A percentile compares a stretch with the other conserved stretches of the same genome.
phyloP scores from a whole-genome alignment of 2,888 invertebrate genomes.

The Eristalis tenax region DNA sequence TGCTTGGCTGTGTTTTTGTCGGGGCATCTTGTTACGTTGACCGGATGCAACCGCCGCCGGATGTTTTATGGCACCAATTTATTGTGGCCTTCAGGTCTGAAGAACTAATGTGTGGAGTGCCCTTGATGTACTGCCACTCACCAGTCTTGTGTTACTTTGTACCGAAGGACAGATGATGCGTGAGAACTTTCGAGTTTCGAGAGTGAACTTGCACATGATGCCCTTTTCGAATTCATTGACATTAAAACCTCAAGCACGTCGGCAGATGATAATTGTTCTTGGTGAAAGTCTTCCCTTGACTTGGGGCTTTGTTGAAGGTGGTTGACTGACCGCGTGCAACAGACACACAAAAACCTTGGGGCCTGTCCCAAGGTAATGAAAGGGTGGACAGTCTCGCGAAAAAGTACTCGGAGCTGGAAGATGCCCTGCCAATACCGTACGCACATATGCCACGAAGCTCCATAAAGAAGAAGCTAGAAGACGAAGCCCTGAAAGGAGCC shows the following conservation, averaged over 20 bases:
- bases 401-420: no score
- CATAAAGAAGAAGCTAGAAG: no score
- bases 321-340: no score
- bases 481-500: no score
- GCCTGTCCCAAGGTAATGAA: no score
- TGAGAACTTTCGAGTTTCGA: background rate
- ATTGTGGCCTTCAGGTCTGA: slow-evolving; percentile 14
- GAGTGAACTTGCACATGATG: background rate
- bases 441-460: no score
- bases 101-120: slow-evolving; percentile 10
- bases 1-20: slow-evolving; percentile 5
- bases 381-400: no score
- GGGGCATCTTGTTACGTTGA: slow-evolving; percentile 7
- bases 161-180: slow-evolving; percentile 3
- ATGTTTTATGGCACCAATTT: slow-evolving; percentile 23
- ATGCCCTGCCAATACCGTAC: no score
- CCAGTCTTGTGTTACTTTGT: background rate
- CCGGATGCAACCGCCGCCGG: slow-evolving; percentile 8
- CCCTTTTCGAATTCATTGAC: background rate
- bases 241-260: background rate
- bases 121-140: slow-evolving; percentile 14
- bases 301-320: no score
- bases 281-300: no score
- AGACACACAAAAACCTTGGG: no score
- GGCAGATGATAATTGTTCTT: no score